Evolutionary conservation across 2,113 vertebrate species (phyloP), one percentile per base, ranked within the genome.

Genomic region (Arizona elegans): DNA sequence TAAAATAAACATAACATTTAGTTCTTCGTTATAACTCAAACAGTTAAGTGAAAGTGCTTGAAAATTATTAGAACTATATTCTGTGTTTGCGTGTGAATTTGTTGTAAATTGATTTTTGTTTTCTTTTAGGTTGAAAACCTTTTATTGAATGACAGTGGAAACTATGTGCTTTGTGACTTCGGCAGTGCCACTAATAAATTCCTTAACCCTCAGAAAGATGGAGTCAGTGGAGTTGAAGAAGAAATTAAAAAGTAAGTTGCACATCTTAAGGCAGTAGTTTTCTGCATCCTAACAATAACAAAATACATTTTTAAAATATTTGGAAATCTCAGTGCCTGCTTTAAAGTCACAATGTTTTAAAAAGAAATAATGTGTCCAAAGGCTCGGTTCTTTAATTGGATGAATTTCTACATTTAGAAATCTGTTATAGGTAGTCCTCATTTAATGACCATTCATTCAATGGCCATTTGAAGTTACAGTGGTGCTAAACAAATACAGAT

Each of bases 121-220:
- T 15, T 50, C 96, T 94, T 93, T 95, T 88, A 97, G 99, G 99
- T 99, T 93, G 99, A 99, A 97, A 99, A 99, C 96, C 98, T 99
- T 93, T 97, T 99, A 93, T 97, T 99, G 93, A 99, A 98, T 19
- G 99, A 99, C 94, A 97, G 97, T 10, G 99, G 99, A 52, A 98
- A 98, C 96, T 99, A 99, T 4, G 99, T 99, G 75, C 98, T 99
- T 91, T 99, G 99, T 94, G 99, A 99, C 95, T 99, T 99, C 5
- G 99, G 99, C 94, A 99, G 99, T 94, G 98, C 99, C 93, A 99
- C 99, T 86, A 99, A 99, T 97, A 99, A 98, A 92, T 98, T 98
- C 85, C 97, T 99, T 94, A 98, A 98, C 95, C 98, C 99, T 29
- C 98, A 98, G 56, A 98, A 98, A 98, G 99, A 99, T 75, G 99